Evolutionary conservation across 2,888 invertebrate species (phyloP).

Genomic region (Brachyopa scutellaris): DNA sequence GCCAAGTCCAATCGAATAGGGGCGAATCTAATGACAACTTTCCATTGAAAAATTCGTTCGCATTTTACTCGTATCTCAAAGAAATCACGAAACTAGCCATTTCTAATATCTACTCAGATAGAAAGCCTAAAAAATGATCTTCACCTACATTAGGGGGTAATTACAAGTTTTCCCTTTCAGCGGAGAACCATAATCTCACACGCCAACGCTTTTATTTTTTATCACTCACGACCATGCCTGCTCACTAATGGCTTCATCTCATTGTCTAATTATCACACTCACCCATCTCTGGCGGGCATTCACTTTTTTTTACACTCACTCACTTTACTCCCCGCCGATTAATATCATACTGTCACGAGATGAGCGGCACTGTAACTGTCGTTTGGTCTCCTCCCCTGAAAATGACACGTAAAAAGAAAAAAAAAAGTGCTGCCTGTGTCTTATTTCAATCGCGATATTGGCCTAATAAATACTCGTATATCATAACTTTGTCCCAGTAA

Average conservation of each 20-base stretch:
- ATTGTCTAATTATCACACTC: conserved; percentile 64
- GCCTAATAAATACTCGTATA: conserved; percentile 61
- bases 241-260: conserved; percentile 60
- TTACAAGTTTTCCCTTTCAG: conserved; percentile 63
- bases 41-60: not conserved
- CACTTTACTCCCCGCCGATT: conserved; percentile 43
- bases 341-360: conserved; percentile 63
- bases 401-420: too few species aligned
- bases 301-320: conserved; percentile 33
- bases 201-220: conserved; percentile 17
- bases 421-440: conserved; percentile 16
- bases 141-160: conserved; percentile 39
- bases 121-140: conserved; percentile 36
- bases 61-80: not conserved
- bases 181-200: conserved; percentile 48
- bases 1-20: not conserved
- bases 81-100: conserved; percentile 5
- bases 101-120: not conserved
- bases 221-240: conserved; percentile 24
- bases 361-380: conserved; percentile 25
- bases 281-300: conserved; percentile 44
- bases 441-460: conserved; percentile 56
- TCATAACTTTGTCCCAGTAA: conserved; percentile 50
- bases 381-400: conserved; percentile 3
- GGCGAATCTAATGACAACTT: conserved; percentile 5